Evolutionary conservation across 2,888 invertebrate species (phyloP), one percentile per base, ranked within the genome.

Genomic region (Kuschelorhynchus macadamiae): DNA sequence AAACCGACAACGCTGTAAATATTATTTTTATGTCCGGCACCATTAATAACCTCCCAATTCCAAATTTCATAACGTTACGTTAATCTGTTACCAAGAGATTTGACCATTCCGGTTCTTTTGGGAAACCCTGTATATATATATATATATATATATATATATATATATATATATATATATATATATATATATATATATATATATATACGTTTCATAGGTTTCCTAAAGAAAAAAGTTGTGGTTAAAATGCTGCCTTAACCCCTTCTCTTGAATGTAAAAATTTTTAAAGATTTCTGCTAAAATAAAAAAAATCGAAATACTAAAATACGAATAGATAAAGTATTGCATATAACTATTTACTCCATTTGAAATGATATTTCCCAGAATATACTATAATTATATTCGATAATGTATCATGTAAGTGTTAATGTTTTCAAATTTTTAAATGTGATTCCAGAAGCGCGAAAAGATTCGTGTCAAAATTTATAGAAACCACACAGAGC

Each of bases 361-460:
- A 61, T 49, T 65, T 61, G 16, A 61, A 50, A 67, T 66, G 61
- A 70, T 70, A 70, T 71, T 71, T 67, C 71, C n/a, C 63, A 63
- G 49, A 55, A 61, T 63, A 71, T 66, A 12, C 56, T 67, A 63
- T 56, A n/a, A n/a, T n/a, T n/a, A 63, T 69, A 60, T 71, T 72
- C 76, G 79, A 76, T 60, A 60, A 39, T 80, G 78, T 81, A 81
- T 79, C 80, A 79, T 81, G 79, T 83, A 77, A 82, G 81, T 83
- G 83, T 83, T 83, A 82, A 81, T 81, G 82, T 83, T 83, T 82
- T 82, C 75, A 80, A 77, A 82, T 81, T 80, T 81, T 82, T 82
- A 82, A 81, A 82, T 83, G 83, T 82, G 81, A 81, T 82, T 81
- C 76, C 76, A 81, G 75, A 72, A 73, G 79, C 76, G 74, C 1